phyloP scores from a whole-genome alignment of 1,140 invertebrate species.

The Drosophila ficusphila region DNA sequence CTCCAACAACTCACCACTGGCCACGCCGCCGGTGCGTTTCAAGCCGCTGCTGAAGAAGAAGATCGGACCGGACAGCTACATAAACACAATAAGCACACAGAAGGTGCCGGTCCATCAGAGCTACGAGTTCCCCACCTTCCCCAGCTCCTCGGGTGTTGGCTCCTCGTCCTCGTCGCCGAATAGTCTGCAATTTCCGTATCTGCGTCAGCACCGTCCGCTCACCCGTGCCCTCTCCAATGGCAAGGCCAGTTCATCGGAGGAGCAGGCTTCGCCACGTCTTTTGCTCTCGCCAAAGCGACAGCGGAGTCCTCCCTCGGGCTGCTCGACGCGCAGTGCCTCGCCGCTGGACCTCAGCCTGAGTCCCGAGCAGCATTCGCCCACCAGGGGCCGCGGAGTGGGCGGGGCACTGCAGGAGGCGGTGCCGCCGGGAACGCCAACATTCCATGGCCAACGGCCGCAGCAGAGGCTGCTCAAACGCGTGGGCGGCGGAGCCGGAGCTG shows the following conservation, averaged over 20 bases:
- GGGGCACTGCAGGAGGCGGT: conserved; percentile 48
- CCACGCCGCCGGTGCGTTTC: conserved; percentile 84
- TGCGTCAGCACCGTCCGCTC: conserved; percentile 82
- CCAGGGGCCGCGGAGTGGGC: conserved; percentile 59
- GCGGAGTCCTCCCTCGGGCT: conserved; percentile 80
- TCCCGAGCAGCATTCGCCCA: conserved; percentile 71
- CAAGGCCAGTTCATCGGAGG: conserved; percentile 46
- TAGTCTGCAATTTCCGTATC: conserved; percentile 60
- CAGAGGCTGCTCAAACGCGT: conserved; percentile 86
- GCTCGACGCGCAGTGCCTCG: conserved; percentile 79
- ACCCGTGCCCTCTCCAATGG: conserved; percentile 80
- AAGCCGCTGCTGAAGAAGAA: conserved; percentile 87
- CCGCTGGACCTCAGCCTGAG: conserved; percentile 72
- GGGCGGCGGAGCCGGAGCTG: conserved; percentile 79
- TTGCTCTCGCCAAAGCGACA: conserved; percentile 72
- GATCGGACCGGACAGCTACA: conserved; percentile 88
- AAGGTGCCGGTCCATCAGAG: conserved; percentile 85
- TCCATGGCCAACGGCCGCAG: conserved; percentile 85
- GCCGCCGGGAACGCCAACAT: conserved; percentile 55
- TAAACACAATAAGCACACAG: conserved; percentile 87
- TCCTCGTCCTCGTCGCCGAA: conserved; percentile 20
- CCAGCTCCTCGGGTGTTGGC: conserved; percentile 25
- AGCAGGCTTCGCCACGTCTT: conserved; percentile 50
- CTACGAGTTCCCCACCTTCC: conserved; percentile 85
- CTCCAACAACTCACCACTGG: conserved; percentile 66